These are phyloP conservation scores for Nanorana parkeri DNA, from an alignment of 2,113 vertebrate species.

Conservation along the genomic window DNA sequence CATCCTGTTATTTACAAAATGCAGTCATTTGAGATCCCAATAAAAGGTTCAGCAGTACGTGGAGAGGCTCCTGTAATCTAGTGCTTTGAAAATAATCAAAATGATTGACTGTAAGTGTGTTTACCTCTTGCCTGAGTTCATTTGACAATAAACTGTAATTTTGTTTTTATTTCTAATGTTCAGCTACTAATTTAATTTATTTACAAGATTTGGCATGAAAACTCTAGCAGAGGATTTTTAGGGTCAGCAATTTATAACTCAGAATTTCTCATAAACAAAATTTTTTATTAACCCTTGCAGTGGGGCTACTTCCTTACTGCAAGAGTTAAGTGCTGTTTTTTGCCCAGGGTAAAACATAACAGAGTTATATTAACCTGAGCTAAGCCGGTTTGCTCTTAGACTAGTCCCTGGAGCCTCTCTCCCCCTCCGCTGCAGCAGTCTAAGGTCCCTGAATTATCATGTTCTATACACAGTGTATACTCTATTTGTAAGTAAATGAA, in stretches of 20 bases:
- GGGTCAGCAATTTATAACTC: neutral
- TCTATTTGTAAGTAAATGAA: too few relatives aligned
- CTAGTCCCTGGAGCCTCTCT: too few relatives aligned
- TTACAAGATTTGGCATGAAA: neutral
- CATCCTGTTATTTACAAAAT: neutral
- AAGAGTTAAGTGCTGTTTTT: too few relatives aligned
- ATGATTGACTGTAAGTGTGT: constrained; percentile 24
- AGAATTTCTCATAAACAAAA: constrained; percentile 8
- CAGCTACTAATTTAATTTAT: constrained; percentile 1
- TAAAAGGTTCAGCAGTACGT: neutral
- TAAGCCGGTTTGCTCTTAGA: too few relatives aligned
- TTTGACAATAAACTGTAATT: constrained; percentile 18
- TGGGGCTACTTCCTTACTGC: too few relatives aligned
- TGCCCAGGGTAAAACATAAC: too few relatives aligned
- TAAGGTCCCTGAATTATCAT: too few relatives aligned
- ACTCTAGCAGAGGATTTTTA: neutral
- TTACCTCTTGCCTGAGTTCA: neutral
- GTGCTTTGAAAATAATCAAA: neutral
- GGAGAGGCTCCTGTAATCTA: neutral
- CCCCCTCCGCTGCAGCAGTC: too few relatives aligned
- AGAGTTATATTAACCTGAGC: too few relatives aligned
- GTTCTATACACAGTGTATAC: too few relatives aligned
- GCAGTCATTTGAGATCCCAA: neutral
- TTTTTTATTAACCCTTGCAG: neutral
- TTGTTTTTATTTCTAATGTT: neutral